Conservation (phyloP, 2,797 vertebrate genomes). For the Anguilla megastoma region DNA sequence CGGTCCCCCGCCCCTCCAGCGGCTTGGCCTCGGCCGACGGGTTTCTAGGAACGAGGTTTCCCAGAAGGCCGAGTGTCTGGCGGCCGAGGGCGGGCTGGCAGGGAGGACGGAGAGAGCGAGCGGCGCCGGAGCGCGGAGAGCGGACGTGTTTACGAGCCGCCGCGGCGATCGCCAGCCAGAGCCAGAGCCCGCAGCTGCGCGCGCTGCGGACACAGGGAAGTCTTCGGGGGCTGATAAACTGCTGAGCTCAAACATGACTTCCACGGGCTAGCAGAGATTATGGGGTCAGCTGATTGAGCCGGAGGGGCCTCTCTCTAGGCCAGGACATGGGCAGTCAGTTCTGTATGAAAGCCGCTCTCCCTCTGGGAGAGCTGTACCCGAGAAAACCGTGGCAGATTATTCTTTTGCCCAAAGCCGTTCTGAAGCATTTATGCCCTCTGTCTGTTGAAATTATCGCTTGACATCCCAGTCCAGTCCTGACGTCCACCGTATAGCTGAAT, state of each 20-base stretch:
- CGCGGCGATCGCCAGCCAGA: constrained; percentile 46
- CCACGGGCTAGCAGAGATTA: neutral
- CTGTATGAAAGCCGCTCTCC: neutral
- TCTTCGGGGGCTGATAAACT: neutral
- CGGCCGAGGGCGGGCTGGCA: constrained; percentile 39
- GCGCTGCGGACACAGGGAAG: neutral
- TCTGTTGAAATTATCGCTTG: neutral
- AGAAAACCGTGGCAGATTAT: neutral
- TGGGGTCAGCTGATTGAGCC: constrained; percentile 6
- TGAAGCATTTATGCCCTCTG: neutral
- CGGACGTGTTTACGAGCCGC: constrained; percentile 69
- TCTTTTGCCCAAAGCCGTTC: neutral
- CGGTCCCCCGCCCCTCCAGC: neutral
- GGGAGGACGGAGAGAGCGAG: constrained; percentile 45
- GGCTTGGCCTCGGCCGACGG: neutral
- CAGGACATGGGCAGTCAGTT: neutral
- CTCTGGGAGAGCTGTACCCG: neutral
- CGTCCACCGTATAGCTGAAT: neutral
- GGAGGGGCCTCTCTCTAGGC: neutral
- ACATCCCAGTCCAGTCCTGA: neutral
- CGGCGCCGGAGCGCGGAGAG: constrained; percentile 55
- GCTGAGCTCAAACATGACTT: constrained; percentile 17
- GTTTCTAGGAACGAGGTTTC: constrained; percentile 69
- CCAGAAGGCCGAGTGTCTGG: constrained; percentile 65
- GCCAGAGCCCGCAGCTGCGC: constrained; percentile 29